Conservation (phyloP, 1,140 invertebrate genomes). For the Frieseomelitta varia region DNA sequence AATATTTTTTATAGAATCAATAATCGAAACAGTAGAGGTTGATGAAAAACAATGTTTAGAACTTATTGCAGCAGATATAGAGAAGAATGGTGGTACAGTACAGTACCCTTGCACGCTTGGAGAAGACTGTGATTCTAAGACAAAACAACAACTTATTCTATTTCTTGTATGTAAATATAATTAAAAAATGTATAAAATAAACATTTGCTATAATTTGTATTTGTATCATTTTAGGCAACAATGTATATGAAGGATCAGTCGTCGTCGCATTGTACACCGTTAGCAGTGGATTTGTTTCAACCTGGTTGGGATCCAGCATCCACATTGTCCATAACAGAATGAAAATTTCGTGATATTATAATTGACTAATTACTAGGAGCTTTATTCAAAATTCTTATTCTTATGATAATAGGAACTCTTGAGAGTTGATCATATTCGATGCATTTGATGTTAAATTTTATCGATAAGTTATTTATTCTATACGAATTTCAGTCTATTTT, state of each 20-base stretch:
- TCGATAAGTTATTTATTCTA: slow-evolving; percentile 60
- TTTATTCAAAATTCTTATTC: slow-evolving; percentile 43
- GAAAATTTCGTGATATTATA: slow-evolving; percentile 33
- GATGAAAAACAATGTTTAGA: slow-evolving; percentile 83
- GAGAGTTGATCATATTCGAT: slow-evolving; percentile 38
- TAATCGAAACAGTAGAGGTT: slow-evolving; percentile 70
- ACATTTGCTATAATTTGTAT: slow-evolving; percentile 19
- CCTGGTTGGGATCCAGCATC: slow-evolving; percentile 77
- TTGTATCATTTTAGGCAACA: slow-evolving; percentile 82
- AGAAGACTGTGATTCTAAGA: slow-evolving; percentile 79
- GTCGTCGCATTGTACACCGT: slow-evolving; percentile 92
- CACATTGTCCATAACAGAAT: slow-evolving; percentile 45
- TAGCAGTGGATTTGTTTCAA: slow-evolving; percentile 87
- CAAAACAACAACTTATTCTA: slow-evolving; percentile 84
- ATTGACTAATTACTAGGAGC: slow-evolving; percentile 25
- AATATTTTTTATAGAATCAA: slow-evolving; percentile 66
- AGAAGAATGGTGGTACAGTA: slow-evolving; percentile 79
- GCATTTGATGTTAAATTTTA: slow-evolving; percentile 50
- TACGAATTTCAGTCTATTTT: slow-evolving; percentile 24
- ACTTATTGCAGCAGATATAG: slow-evolving; percentile 83
- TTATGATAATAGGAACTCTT: slow-evolving; percentile 29
- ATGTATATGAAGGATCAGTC: slow-evolving; percentile 94
- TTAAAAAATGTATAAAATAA: not conserved
- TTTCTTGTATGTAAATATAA: slow-evolving; percentile 83
- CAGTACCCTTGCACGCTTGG: slow-evolving; percentile 86